Conservation (phyloP, 2,888 invertebrate species). For the Pachycephus smyrnensis region DNA sequence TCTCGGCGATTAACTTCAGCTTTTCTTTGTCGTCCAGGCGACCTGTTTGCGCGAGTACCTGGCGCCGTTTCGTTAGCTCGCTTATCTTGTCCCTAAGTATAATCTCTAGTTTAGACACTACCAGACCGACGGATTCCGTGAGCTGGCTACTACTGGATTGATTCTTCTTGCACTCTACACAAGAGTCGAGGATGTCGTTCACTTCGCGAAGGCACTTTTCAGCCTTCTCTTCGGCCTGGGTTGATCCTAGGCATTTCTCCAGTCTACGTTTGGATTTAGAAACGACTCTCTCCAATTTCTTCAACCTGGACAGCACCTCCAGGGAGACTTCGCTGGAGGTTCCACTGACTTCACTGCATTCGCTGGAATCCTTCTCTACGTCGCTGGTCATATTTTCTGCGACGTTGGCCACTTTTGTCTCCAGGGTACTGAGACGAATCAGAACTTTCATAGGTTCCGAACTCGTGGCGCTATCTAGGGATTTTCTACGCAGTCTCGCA, state of each 20-base stretch:
- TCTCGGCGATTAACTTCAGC: conserved; percentile 81
- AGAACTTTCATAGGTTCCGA: conserved; percentile 85
- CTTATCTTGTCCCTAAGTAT: conserved; percentile 77
- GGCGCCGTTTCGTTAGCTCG: conserved; percentile 77
- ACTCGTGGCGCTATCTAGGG: conserved; percentile 82
- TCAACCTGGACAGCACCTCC: conserved; percentile 52
- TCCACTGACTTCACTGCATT: conserved; percentile 54
- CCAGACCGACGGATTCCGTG: conserved; percentile 52
- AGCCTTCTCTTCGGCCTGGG: conserved; percentile 59
- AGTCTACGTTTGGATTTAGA: conserved; percentile 56
- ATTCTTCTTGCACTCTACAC: conserved; percentile 54
- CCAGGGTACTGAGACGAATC: conserved; percentile 80
- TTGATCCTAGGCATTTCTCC: conserved; percentile 58
- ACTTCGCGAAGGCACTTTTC: conserved; percentile 61
- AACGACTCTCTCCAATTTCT: conserved; percentile 54
- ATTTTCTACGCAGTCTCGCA: conserved; percentile 77
- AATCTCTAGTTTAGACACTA: conserved; percentile 70
- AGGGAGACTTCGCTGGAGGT: conserved; percentile 48
- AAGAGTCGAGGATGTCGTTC: conserved; percentile 58
- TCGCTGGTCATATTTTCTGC: conserved; percentile 51
- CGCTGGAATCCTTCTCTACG: conserved; percentile 59
- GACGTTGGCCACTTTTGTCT: conserved; percentile 79
- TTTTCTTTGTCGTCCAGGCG: conserved; percentile 77
- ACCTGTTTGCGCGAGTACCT: conserved; percentile 75
- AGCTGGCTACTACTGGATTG: conserved; percentile 45